Evolutionary conservation across 2,113 vertebrate genomes (phyloP).

Genomic region (Erythrocercus mccallii): DNA sequence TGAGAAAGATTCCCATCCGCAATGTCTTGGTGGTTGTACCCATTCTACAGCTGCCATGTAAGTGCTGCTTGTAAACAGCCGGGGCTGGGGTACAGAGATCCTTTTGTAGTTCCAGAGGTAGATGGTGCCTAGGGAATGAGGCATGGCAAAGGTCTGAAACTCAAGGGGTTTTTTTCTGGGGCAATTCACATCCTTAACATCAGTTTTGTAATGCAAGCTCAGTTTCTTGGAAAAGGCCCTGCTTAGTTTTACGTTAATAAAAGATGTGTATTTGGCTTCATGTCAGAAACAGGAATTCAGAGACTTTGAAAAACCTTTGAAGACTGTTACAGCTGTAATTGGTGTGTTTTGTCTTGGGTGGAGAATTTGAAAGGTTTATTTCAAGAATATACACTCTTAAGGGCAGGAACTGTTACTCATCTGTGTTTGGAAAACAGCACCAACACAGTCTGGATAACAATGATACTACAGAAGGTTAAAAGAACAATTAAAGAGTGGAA

Average conservation of each 20-base stretch:
- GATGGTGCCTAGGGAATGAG: background rate
- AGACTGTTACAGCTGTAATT: conserved; percentile 10
- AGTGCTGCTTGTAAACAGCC: background rate
- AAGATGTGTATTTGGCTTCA: conserved; percentile 14
- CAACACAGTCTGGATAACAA: conserved; percentile 27
- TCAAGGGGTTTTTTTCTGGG: background rate
- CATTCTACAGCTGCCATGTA: rapidly evolving
- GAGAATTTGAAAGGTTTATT: conserved; percentile 47
- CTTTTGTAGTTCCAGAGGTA: background rate
- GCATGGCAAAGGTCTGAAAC: background rate
- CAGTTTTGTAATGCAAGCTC: background rate
- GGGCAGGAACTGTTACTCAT: conserved; percentile 67
- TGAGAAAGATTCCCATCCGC: background rate
- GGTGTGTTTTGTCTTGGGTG: conserved; percentile 50
- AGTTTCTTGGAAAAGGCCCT: background rate
- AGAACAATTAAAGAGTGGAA: conserved; percentile 62
- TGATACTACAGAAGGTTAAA: conserved; percentile 43
- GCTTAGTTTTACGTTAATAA: background rate
- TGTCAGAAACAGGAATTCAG: conserved; percentile 23
- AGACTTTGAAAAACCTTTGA: conserved; percentile 31
- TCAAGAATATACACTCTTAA: conserved; percentile 22
- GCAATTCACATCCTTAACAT: background rate
- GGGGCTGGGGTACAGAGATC: background rate
- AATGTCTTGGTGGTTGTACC: background rate
- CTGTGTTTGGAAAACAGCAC: conserved; percentile 50